These are phyloP conservation scores for Cheilosia vulpina DNA, from an alignment of 2,888 invertebrate genomes.

Conservation along the genomic window DNA sequence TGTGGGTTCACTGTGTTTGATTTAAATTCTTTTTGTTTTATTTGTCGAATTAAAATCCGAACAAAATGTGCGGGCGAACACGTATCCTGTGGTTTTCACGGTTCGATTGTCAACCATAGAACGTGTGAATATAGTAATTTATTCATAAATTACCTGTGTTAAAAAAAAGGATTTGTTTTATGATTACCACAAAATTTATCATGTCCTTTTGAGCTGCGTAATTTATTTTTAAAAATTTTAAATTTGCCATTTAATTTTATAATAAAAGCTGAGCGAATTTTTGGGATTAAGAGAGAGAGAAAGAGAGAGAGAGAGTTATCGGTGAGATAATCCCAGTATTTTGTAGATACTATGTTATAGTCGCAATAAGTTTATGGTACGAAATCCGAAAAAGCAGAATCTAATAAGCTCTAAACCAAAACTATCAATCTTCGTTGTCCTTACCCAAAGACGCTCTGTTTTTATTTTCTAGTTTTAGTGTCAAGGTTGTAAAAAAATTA, in stretches of 20 bases:
- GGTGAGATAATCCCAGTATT: neutral
- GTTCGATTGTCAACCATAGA: constrained; percentile 42
- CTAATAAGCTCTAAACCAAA: no score
- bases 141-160: constrained; percentile 41
- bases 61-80: constrained; percentile 15
- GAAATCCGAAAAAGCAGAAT: no score
- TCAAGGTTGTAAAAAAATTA: no score
- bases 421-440: no score
- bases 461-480: no score
- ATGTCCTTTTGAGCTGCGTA: constrained; percentile 1
- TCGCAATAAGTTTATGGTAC: no score
- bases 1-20: constrained; percentile 9
- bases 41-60: constrained; percentile 32
- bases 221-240: constrained; percentile 5
- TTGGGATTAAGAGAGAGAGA: neutral
- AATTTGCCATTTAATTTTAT: neutral
- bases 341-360: no score
- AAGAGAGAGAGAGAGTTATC: neutral
- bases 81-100: constrained; percentile 57
- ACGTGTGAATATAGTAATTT: constrained; percentile 17
- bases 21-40: constrained; percentile 24
- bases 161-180: constrained; percentile 16
- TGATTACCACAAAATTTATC: constrained; percentile 23
- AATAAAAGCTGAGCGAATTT: neutral
- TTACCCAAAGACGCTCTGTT: no score